Evolutionary conservation across 2,113 vertebrate species (phyloP).

Genomic region (Falco punctatus): DNA sequence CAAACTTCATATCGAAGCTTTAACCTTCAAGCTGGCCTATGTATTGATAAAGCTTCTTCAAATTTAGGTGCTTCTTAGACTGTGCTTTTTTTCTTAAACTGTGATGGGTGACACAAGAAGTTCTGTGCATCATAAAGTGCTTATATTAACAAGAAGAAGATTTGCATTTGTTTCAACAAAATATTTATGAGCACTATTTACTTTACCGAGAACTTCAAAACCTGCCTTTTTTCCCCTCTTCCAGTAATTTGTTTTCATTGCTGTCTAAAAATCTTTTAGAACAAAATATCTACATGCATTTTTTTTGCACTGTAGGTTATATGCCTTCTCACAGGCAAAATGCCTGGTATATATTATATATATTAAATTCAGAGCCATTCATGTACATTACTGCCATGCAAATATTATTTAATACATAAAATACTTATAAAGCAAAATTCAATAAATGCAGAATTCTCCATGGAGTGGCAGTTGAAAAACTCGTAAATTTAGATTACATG

Average conservation of each 20-base stretch:
- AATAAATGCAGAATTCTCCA: constrained; percentile 74
- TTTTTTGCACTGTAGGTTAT: neutral
- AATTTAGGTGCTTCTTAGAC: neutral
- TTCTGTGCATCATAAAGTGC: neutral
- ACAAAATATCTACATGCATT: neutral
- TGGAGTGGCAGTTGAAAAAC: constrained; percentile 69
- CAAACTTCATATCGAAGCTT: neutral
- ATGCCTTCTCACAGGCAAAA: neutral
- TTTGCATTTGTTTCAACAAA: constrained; percentile 1
- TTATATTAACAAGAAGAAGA: neutral
- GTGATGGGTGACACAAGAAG: neutral
- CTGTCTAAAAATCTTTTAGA: neutral
- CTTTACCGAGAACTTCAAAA: neutral
- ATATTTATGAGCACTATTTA: constrained; percentile 5
- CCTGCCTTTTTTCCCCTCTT: neutral
- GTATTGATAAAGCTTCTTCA: neutral
- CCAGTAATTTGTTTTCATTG: neutral
- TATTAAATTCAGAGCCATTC: neutral
- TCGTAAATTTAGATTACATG: constrained; percentile 82
- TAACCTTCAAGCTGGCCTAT: neutral
- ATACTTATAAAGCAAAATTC: constrained; percentile 68
- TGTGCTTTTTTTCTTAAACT: neutral
- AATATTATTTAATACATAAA: constrained; percentile 42
- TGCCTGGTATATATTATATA: neutral
- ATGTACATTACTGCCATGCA: neutral